These are phyloP conservation scores for Rhaphigaster nebulosa DNA, from an alignment of 2,888 invertebrate genomes.

Conservation along the genomic window DNA sequence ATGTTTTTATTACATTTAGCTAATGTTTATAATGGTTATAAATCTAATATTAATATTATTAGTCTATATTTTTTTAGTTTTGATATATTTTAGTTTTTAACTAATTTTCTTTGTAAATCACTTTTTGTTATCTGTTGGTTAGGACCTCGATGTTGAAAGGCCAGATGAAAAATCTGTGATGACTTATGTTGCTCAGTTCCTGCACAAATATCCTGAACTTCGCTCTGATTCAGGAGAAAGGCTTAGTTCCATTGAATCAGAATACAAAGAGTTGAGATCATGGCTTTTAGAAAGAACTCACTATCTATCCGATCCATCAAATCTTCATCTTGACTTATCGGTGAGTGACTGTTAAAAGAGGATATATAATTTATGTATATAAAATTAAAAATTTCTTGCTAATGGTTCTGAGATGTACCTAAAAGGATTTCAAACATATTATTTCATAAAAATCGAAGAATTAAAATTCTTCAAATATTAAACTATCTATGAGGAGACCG, in stretches of 20 bases:
- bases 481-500: too few relatives aligned
- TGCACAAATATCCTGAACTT: conserved; percentile 94
- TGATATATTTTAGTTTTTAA: not conserved
- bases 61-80: not conserved
- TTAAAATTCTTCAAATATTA: too few relatives aligned
- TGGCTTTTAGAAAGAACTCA: conserved; percentile 87
- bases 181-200: conserved; percentile 98
- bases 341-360: not conserved
- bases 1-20: not conserved
- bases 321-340: conserved; percentile 80
- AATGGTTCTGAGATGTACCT: too few relatives aligned
- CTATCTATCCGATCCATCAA: conserved; percentile 82
- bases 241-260: conserved; percentile 82
- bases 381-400: too few relatives aligned
- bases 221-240: conserved; percentile 70
- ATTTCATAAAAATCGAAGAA: too few relatives aligned
- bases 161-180: conserved; percentile 98
- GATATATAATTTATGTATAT: too few relatives aligned
- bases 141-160: conserved; percentile 71
- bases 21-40: too few relatives aligned
- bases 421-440: too few relatives aligned
- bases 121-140: conserved; percentile 12
- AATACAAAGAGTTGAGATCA: conserved; percentile 83
- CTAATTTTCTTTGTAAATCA: not conserved
- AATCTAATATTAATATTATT: not conserved